A percentile compares a stretch with the other conserved stretches of the same genome.
These are phyloP conservation scores for Clupea harengus DNA, from an alignment of 2,113 vertebrate species.

Conservation along the genomic window DNA sequence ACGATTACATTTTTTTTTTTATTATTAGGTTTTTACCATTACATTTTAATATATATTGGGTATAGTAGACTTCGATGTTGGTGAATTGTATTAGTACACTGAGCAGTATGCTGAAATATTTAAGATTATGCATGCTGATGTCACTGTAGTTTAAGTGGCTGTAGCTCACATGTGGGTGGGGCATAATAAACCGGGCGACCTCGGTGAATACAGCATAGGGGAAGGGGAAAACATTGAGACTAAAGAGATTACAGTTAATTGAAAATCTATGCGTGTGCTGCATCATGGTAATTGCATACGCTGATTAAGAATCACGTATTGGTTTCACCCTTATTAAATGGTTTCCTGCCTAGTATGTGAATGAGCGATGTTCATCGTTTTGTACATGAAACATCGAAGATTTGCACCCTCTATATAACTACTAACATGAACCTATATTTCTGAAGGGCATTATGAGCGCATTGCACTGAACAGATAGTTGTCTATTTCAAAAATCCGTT, in stretches of 20 bases:
- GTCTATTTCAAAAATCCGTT: constrained; percentile 31
- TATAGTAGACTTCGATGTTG: not conserved
- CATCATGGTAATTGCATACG: not conserved
- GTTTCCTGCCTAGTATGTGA: not conserved
- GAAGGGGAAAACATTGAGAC: constrained; percentile 11
- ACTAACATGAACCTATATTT: not conserved
- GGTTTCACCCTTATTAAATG: not conserved
- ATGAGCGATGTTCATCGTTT: not conserved
- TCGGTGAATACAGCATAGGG: constrained; percentile 30
- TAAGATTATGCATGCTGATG: constrained; percentile 19
- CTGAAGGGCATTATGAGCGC: not conserved
- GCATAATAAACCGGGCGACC: constrained; percentile 41
- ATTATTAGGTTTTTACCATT: too few relatives aligned
- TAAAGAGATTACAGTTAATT: not conserved
- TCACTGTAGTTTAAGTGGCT: not conserved
- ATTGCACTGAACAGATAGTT: not conserved
- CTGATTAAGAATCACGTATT: not conserved
- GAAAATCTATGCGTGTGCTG: not conserved
- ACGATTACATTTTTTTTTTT: too few relatives aligned
- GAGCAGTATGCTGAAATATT: not conserved
- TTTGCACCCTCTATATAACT: not conserved
- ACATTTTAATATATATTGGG: too few relatives aligned
- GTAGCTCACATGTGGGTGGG: constrained; percentile 12
- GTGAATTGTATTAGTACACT: not conserved
- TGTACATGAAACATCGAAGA: not conserved